Conservation (phyloP, 1,140 invertebrate genomes). For the Mactra quadrangularis region DNA sequence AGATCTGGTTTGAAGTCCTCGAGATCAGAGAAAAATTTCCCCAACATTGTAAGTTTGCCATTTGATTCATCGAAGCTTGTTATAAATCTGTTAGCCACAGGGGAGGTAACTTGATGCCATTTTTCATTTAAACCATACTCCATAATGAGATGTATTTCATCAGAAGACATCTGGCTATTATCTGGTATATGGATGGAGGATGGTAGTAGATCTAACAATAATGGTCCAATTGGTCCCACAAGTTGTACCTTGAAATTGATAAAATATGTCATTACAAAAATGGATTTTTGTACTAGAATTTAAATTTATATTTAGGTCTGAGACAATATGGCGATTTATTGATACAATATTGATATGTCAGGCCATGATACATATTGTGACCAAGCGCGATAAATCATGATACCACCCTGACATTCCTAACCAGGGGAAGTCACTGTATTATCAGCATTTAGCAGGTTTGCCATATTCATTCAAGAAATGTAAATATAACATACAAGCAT, state of each 20-base stretch:
- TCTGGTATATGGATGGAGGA: conserved; percentile 77
- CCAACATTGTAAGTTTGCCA: conserved; percentile 79
- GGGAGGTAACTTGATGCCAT: conserved; percentile 80
- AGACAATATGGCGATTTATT: too few relatives aligned
- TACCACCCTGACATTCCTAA: too few relatives aligned
- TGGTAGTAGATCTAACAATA: conserved; percentile 81
- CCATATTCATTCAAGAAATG: too few relatives aligned
- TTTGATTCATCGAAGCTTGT: conserved; percentile 84
- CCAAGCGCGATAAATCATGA: too few relatives aligned
- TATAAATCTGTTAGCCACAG: conserved; percentile 84
- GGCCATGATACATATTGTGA: too few relatives aligned
- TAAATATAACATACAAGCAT: too few relatives aligned
- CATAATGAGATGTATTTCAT: conserved; percentile 85
- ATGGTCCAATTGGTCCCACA: conserved; percentile 84
- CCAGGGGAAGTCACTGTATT: too few relatives aligned
- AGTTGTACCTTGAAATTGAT: conserved; percentile 80
- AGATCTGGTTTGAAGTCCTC: conserved; percentile 81
- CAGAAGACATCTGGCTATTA: conserved; percentile 77
- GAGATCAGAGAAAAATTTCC: conserved; percentile 83
- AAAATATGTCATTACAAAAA: conserved; percentile 1
- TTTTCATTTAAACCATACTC: conserved; percentile 83
- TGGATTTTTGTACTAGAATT: neutral
- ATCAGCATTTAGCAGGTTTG: too few relatives aligned
- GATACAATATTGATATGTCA: too few relatives aligned
- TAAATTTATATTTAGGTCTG: too few relatives aligned